These are phyloP conservation scores for Aplochiton taeniatus DNA, from an alignment of 2,797 vertebrate genomes.

Conservation along the genomic window DNA sequence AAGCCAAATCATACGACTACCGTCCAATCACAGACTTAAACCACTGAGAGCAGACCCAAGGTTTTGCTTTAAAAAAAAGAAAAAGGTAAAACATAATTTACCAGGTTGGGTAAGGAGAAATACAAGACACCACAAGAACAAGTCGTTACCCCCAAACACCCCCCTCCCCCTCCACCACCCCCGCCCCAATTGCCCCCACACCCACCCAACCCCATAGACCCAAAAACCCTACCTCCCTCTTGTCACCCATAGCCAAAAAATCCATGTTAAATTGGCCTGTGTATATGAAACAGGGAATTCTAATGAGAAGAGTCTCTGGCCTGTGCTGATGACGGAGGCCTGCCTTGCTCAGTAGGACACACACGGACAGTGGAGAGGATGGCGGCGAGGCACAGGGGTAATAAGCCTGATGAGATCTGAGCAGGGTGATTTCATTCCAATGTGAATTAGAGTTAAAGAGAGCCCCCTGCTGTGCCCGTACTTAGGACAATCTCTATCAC, in stretches of 20 bases:
- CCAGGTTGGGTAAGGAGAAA: not conserved
- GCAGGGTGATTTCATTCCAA: slow-evolving; percentile 76
- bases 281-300: slow-evolving; percentile 44
- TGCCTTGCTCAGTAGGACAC: slow-evolving; percentile 55
- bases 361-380: slow-evolving; percentile 62
- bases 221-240: not conserved
- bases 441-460: slow-evolving; percentile 83
- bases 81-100: not conserved
- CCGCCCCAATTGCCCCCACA: not conserved
- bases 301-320: slow-evolving; percentile 43
- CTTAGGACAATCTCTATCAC: slow-evolving; percentile 83
- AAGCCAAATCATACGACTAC: slow-evolving; percentile 44
- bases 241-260: slow-evolving; percentile 21
- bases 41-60: not conserved
- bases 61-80: not conserved
- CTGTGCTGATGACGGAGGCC: slow-evolving; percentile 51
- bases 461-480: slow-evolving; percentile 71
- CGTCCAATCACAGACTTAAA: not conserved
- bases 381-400: slow-evolving; percentile 63
- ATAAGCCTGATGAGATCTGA: slow-evolving; percentile 82
- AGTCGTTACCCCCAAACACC: slow-evolving; percentile 11
- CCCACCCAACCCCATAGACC: not conserved
- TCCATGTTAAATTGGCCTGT: slow-evolving; percentile 45
- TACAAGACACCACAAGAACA: not conserved
- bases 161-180: slow-evolving; percentile 22